Evolutionary conservation across 2,888 invertebrate genomes (phyloP).

Genomic region (Lottia gigantea): DNA sequence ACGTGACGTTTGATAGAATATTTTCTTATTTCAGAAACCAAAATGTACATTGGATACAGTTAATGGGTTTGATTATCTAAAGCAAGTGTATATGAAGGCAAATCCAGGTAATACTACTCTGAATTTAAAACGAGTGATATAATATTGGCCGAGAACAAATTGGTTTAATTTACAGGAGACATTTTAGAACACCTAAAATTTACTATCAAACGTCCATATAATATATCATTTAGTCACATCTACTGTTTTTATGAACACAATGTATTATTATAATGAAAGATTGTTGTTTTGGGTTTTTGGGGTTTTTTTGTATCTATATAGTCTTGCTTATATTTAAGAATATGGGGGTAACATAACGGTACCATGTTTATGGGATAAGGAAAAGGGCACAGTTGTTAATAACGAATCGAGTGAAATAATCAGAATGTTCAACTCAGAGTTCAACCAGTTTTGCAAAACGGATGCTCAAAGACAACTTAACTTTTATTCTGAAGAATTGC

Average conservation of each 20-base stretch:
- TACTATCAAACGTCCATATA: no score
- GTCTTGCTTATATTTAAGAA: constrained; percentile 33
- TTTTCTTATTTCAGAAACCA: constrained; percentile 27
- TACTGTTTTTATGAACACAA: no score
- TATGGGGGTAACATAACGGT: constrained; percentile 57
- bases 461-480: constrained; percentile 51
- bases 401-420: constrained; percentile 66
- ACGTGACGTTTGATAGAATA: not conserved
- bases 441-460: constrained; percentile 60
- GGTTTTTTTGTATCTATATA: no score
- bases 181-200: no score
- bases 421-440: constrained; percentile 62
- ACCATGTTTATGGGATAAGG: constrained; percentile 63
- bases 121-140: no score
- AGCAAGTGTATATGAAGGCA: constrained; percentile 51
- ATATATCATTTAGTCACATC: no score
- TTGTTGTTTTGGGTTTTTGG: no score
- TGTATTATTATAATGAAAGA: no score
- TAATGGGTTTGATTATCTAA: constrained; percentile 43
- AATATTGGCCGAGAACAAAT: no score
- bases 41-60: constrained; percentile 46
- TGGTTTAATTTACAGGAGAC: no score
- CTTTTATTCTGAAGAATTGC: constrained; percentile 55
- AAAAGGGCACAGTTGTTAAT: constrained; percentile 56
- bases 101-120: constrained; percentile 50